A percentile compares a stretch with the other conserved stretches of the same genome.
These are phyloP conservation scores for Pelobates cultripes DNA, from an alignment of 2,797 vertebrate genomes.

Conservation along the genomic window DNA sequence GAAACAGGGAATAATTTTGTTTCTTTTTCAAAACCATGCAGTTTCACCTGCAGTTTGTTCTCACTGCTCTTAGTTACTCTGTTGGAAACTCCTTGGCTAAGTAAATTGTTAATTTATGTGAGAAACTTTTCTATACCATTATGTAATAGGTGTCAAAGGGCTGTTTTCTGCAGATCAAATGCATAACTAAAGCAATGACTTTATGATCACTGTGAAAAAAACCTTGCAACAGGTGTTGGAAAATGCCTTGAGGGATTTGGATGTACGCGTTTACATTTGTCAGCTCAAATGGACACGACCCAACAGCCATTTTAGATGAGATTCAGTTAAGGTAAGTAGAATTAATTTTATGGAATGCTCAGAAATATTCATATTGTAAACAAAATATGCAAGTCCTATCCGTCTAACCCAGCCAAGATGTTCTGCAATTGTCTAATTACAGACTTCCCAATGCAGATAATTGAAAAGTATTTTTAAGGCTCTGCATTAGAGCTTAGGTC, in stretches of 20 bases:
- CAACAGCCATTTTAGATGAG: too few relatives aligned
- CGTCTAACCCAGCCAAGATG: too few relatives aligned
- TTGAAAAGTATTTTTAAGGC: too few relatives aligned
- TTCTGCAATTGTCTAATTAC: too few relatives aligned
- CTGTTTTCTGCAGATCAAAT: slow-evolving; percentile 1
- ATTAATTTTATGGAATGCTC: too few relatives aligned
- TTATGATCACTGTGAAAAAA: not conserved
- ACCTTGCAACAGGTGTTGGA: not conserved
- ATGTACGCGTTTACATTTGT: not conserved
- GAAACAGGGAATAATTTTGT: slow-evolving; percentile 37
- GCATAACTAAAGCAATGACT: not conserved
- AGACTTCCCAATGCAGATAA: too few relatives aligned
- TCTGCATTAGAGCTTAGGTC: too few relatives aligned
- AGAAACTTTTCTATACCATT: not conserved
- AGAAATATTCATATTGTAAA: too few relatives aligned
- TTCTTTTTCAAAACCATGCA: slow-evolving; percentile 22
- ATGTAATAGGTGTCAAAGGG: not conserved
- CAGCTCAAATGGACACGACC: not conserved
- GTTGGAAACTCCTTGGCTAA: slow-evolving; percentile 37
- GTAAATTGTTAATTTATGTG: slow-evolving; percentile 17
- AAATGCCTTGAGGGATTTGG: not conserved
- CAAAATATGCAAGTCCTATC: too few relatives aligned
- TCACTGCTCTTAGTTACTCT: slow-evolving; percentile 44
- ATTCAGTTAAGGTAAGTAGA: too few relatives aligned
- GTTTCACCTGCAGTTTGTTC: slow-evolving; percentile 43